Evolutionary conservation across 2,888 invertebrate species (phyloP).

Genomic region (Stenotaenia linearis): DNA sequence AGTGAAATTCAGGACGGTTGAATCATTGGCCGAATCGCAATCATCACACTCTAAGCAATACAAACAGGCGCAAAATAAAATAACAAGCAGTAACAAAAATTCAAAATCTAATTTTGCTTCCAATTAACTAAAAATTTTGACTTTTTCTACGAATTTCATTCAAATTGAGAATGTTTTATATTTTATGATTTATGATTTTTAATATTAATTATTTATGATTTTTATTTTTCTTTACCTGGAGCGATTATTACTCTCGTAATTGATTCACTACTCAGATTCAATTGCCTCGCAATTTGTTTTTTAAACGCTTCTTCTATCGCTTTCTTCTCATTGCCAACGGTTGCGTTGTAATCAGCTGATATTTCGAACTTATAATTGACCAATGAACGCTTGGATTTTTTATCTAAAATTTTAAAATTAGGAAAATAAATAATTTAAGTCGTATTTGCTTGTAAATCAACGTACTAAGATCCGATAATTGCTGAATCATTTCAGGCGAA

Average conservation of each 20-base stretch:
- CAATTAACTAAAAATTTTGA: background rate
- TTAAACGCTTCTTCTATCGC: background rate
- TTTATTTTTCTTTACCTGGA: background rate
- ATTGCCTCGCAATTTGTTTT: background rate
- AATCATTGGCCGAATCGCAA: background rate
- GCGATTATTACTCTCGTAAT: background rate
- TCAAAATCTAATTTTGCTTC: background rate
- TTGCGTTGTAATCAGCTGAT: background rate
- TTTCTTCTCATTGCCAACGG: background rate
- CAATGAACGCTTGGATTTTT: background rate
- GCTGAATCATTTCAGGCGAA: background rate
- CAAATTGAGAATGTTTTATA: background rate
- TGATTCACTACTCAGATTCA: background rate
- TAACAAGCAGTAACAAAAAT: background rate
- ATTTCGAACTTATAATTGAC: background rate
- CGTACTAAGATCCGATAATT: background rate
- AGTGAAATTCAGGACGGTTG: background rate
- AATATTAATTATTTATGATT: background rate
- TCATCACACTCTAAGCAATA: background rate
- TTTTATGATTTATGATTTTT: too few species aligned
- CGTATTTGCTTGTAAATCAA: too few species aligned
- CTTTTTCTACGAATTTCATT: background rate
- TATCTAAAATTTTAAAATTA: constrained; percentile 17
- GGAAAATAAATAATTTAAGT: too few species aligned
- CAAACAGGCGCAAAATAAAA: background rate